Evolutionary conservation across 2,797 vertebrate genomes (phyloP).

Genomic region (Garrulus glandarius): DNA sequence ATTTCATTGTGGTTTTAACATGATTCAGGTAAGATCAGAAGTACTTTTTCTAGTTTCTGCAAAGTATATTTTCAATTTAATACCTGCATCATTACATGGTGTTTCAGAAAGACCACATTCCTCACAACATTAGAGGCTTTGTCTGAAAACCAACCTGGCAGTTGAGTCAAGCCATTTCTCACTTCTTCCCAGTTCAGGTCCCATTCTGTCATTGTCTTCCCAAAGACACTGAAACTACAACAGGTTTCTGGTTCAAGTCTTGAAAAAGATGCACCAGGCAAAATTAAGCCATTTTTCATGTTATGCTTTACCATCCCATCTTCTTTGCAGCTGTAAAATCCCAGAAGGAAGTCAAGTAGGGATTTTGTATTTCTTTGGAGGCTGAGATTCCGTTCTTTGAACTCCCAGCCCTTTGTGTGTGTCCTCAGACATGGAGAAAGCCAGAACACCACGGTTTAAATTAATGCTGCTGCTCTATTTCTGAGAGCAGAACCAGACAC

Average conservation of each 20-base stretch:
- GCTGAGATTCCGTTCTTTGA: neutral
- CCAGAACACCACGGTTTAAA: neutral
- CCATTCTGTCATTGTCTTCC: neutral
- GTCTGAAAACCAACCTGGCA: neutral
- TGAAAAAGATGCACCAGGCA: neutral
- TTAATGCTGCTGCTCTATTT: neutral
- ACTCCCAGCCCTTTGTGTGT: neutral
- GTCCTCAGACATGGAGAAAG: neutral
- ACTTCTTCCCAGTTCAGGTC: neutral
- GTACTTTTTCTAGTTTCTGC: neutral
- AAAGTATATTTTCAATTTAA: neutral
- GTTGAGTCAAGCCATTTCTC: neutral
- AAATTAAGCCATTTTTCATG: neutral
- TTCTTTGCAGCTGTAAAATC: neutral
- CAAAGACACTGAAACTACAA: neutral
- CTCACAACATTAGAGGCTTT: neutral
- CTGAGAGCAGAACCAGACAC: neutral
- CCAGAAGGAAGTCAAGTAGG: neutral
- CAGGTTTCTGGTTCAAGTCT: neutral
- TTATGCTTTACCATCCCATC: neutral
- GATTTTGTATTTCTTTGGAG: neutral
- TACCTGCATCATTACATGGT: neutral
- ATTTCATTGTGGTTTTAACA: neutral
- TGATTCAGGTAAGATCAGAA: neutral
- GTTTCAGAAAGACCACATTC: neutral